Percentiles rank a stretch among this genome's conserved stretches.
Evolutionary conservation across 92 coral and sea anemone species (phyloP).

Genomic region (Actinostola sp.): DNA sequence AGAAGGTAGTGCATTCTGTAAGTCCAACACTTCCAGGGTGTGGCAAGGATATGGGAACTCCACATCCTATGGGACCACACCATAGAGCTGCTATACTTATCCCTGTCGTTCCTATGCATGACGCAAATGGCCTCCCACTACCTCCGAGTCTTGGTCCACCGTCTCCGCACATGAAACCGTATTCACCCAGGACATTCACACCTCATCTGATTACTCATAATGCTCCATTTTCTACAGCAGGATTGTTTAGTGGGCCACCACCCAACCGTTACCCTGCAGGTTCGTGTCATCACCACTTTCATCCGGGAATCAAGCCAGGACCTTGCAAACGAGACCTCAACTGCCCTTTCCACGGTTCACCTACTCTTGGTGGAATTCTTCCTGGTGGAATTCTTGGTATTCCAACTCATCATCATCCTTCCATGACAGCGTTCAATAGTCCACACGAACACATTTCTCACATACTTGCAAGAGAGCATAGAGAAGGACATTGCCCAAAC

Average conservation of each 20-base stretch:
- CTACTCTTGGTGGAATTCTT: slow-evolving; percentile 73
- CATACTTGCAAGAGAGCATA: slow-evolving; percentile 72
- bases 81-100: slow-evolving; percentile 90
- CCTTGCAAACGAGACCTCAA: slow-evolving; percentile 93
- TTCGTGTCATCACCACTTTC: slow-evolving; percentile 79
- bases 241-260: slow-evolving; percentile 69
- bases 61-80: slow-evolving; percentile 79
- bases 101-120: slow-evolving; percentile 91
- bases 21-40: slow-evolving; percentile 80
- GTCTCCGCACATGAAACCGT: slow-evolving; percentile 82
- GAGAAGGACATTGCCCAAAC: slow-evolving; percentile 60
- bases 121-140: slow-evolving; percentile 71
- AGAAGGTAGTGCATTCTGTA: slow-evolving; percentile 81
- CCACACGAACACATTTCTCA: slow-evolving; percentile 78
- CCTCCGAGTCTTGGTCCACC: slow-evolving; percentile 81
- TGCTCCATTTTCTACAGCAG: slow-evolving; percentile 64
- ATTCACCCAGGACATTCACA: slow-evolving; percentile 89
- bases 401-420: slow-evolving; percentile 70
- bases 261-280: slow-evolving; percentile 67
- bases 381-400: slow-evolving; percentile 58
- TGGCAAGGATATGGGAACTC: slow-evolving; percentile 68
- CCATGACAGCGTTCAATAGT: slow-evolving; percentile 59
- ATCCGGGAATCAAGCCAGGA: slow-evolving; percentile 76
- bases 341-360: slow-evolving; percentile 95
- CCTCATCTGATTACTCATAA: slow-evolving; percentile 96